These are phyloP conservation scores for Pan troglodytes DNA, from an alignment of 2,113 vertebrate genomes.

Conservation along the genomic window DNA sequence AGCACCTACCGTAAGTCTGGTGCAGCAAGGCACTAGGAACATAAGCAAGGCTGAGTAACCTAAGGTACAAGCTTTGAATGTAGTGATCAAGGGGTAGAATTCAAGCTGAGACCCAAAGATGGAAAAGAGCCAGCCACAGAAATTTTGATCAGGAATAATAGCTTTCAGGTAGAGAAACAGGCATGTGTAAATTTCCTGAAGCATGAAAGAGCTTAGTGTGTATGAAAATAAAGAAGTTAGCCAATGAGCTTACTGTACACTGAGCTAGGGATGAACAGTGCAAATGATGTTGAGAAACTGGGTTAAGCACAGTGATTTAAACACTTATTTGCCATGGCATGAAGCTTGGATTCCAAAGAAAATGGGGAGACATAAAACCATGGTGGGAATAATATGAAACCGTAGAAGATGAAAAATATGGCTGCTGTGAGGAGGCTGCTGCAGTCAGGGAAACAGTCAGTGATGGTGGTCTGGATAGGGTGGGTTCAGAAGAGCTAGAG, in stretches of 20 bases:
- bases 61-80: not conserved
- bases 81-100: not conserved
- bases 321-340: not conserved
- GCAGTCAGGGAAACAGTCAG: not conserved
- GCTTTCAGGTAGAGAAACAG: not conserved
- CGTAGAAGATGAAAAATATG: not conserved
- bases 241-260: not conserved
- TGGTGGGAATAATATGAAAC: not conserved
- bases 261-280: not conserved
- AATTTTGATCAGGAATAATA: not conserved
- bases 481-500: not conserved
- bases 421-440: not conserved
- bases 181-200: not conserved
- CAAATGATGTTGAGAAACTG: not conserved
- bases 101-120: not conserved
- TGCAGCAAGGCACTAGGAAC: not conserved
- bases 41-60: not conserved
- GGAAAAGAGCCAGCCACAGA: not conserved
- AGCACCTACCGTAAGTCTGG: not conserved
- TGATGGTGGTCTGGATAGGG: not conserved
- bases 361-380: not conserved
- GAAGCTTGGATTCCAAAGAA: not conserved
- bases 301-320: not conserved
- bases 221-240: not conserved
- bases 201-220: not conserved